Evolutionary conservation across 2,888 invertebrate species (phyloP).

Genomic region (Ariolimax columbianus): DNA sequence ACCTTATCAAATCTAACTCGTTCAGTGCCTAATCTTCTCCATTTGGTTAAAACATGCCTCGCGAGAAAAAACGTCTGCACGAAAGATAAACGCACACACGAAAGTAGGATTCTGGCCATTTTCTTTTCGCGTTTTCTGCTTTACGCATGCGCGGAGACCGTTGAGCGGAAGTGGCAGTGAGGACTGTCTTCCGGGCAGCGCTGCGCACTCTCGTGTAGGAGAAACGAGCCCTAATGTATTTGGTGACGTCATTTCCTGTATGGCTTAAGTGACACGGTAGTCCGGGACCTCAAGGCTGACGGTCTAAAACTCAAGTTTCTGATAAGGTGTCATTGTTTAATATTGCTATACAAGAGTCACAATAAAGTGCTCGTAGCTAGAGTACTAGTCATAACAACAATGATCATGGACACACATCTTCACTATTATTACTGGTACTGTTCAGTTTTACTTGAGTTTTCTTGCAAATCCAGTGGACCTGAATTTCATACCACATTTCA

Average conservation of each 20-base stretch:
- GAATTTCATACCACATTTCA: no score
- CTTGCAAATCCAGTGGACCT: no score
- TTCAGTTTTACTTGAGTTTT: no score
- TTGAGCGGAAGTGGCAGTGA: constrained; percentile 25
- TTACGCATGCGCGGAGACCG: background rate
- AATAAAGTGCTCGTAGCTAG: no score
- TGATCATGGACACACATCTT: no score
- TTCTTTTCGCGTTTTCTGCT: constrained; percentile 13
- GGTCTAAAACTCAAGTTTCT: background rate
- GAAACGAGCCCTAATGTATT: constrained; percentile 44
- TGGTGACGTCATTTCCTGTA: constrained; percentile 41
- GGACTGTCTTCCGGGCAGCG: constrained; percentile 38
- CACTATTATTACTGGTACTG: no score
- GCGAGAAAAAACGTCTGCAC: background rate
- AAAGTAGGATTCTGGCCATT: background rate
- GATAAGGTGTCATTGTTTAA: background rate
- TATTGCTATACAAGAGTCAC: background rate
- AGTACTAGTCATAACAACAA: no score
- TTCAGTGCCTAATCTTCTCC: background rate
- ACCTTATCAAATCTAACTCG: background rate
- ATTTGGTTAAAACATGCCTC: background rate
- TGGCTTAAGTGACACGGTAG: background rate
- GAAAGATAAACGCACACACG: constrained; percentile 19
- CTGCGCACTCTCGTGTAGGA: constrained; percentile 33
- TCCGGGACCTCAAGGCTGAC: background rate